Percentiles rank a stretch among this genome's conserved stretches.
These are phyloP conservation scores for Oreochromis spilurus DNA, from an alignment of 2,113 vertebrate genomes.

Conservation along the genomic window DNA sequence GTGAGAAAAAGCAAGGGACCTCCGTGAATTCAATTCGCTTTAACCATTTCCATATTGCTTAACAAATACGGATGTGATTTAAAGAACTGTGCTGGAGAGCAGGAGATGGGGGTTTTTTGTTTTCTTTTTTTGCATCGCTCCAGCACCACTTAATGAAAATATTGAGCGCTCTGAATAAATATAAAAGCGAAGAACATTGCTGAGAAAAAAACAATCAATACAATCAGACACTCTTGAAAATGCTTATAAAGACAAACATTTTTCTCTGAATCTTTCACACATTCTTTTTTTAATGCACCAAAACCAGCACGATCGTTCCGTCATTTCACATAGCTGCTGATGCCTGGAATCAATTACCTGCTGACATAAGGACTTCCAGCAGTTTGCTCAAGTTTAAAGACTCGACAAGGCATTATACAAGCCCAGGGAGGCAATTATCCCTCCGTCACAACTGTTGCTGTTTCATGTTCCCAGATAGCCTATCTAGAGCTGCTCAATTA, in stretches of 20 bases:
- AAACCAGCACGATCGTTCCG: conserved; percentile 33
- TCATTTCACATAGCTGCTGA: conserved; percentile 55
- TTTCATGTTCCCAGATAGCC: conserved; percentile 74
- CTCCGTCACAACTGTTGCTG: conserved; percentile 72
- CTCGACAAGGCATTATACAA: conserved; percentile 66
- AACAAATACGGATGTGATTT: not conserved
- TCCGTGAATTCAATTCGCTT: not conserved
- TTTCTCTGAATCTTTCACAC: conserved; percentile 21
- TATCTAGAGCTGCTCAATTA: conserved; percentile 72
- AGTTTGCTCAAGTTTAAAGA: conserved; percentile 70
- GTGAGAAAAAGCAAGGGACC: not conserved
- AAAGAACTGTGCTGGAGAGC: not conserved
- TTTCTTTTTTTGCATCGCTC: conserved; percentile 8
- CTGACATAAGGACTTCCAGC: conserved; percentile 73
- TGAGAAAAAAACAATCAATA: conserved; percentile 27
- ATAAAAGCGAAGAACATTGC: conserved; percentile 6
- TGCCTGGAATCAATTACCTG: conserved; percentile 76
- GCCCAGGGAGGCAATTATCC: conserved; percentile 72
- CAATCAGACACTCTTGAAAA: not conserved
- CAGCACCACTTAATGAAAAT: not conserved
- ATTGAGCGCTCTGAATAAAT: conserved; percentile 22
- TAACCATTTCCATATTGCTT: not conserved
- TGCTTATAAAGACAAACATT: not conserved
- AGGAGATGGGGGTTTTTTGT: not conserved
- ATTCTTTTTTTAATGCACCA: conserved; percentile 14